Conservation (phyloP, 2,888 invertebrate genomes). For the Cancer borealis region DNA sequence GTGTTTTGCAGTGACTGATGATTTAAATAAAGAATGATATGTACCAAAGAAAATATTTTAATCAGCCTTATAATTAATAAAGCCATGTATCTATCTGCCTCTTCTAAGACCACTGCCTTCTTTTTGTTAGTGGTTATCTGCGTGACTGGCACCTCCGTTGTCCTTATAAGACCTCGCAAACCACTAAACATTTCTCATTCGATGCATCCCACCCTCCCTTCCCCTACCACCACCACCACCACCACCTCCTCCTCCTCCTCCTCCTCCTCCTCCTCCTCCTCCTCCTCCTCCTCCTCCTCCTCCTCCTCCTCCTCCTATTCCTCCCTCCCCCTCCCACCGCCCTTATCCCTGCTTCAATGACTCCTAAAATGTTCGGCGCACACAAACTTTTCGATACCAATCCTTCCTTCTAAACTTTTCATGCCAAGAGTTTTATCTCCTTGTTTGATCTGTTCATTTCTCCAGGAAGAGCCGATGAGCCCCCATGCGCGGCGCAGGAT, state of each 20-base stretch:
- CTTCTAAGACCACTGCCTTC: neutral
- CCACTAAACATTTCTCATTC: neutral
- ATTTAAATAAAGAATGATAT: neutral
- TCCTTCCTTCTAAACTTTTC: conserved; percentile 38
- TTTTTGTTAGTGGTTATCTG: neutral
- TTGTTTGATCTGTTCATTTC: conserved; percentile 41
- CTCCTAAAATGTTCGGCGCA: conserved; percentile 30
- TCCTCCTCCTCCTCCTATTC: neutral
- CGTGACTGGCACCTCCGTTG: neutral
- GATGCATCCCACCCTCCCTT: conserved; percentile 6
- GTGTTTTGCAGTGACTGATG: neutral
- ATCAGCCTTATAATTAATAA: neutral
- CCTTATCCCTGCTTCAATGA: conserved; percentile 30
- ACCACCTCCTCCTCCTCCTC: too few relatives aligned
- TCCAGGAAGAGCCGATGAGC: neutral
- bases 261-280: too few relatives aligned
- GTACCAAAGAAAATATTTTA: neutral
- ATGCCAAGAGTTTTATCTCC: conserved; percentile 38
- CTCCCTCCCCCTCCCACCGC: neutral
- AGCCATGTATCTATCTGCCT: neutral
- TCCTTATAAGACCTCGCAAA: neutral
- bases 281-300: too few relatives aligned
- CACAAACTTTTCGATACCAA: conserved; percentile 38
- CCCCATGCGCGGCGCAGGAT: neutral
- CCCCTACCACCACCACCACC: neutral